Base-by-base conservation (phyloP, 2,797 vertebrate species). In the Neopelma chrysocephalum region DNA sequence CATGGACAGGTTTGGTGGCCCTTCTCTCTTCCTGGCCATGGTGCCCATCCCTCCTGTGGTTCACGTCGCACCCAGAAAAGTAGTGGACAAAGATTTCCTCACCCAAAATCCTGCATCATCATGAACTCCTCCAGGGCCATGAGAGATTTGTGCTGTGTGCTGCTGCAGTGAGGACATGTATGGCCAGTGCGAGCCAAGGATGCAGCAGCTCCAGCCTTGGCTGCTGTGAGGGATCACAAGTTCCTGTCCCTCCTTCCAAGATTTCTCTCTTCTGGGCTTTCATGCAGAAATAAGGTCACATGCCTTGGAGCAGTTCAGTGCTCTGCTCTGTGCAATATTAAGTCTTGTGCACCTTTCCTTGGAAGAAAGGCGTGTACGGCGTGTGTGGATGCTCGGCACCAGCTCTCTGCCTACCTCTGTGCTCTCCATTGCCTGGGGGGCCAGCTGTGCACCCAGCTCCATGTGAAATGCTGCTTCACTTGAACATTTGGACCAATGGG, bases 321-420 rank as follows among this genome's bases (percentile, higher is more conserved):
- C 26, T 91, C 72, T 65, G 23, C 6, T 10, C 42, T 76, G 23
- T 12, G 32, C 10, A 19, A 5, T 58, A 76, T 22, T 54, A 69
- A 69, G 54, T 42, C 18, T 69, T 48, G 31, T 79, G 7, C 3
- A 9, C 32, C 11, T 45, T 86, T 65, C 50, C 57, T 34, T 83
- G 58, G 34, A 75, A 60, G 57, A 81, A 64, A 13, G 15, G 27
- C 36, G 21, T 0, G 0, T 40, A 40, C 0, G 0, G 31, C 1
- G 0, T 9, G 25, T 13, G 5, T 1, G 0, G 0, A 13, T 16
- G 9, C 7, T 14, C 70, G 31, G 38, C 31, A 73, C 36, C 34
- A 70, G 40, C 25, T 47, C 38, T 82, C 69, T 78, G 27, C 71
- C 36, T 8, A 2, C 23, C 15, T 68, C 31, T 54, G 34, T 22